Evolutionary conservation across 2,888 invertebrate species (phyloP).

Genomic region (Morpho achilles): DNA sequence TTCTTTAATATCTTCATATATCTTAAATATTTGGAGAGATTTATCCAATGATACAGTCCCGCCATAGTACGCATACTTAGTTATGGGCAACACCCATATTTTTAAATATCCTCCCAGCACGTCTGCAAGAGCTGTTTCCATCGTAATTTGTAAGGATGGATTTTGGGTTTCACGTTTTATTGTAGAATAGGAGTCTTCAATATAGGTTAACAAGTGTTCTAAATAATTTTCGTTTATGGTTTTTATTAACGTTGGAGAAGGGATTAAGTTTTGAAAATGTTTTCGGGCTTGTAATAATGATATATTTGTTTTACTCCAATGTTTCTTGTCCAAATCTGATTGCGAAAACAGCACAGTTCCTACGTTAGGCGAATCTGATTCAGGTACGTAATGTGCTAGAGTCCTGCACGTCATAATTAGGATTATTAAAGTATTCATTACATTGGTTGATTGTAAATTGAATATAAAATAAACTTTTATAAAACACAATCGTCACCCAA

Average conservation of each 20-base stretch:
- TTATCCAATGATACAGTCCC: constrained; percentile 78
- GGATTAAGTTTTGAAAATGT: constrained; percentile 51
- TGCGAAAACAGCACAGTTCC: constrained; percentile 56
- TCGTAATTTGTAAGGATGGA: constrained; percentile 35
- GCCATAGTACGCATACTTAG: constrained; percentile 81
- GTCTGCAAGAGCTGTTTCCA: constrained; percentile 67
- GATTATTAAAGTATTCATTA: constrained; percentile 18
- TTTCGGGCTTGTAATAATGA: constrained; percentile 47
- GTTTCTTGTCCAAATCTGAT: constrained; percentile 37
- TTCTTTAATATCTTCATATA: constrained; percentile 78
- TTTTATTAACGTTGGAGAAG: constrained; percentile 39
- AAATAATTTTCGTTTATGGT: constrained; percentile 45
- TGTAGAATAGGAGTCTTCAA: constrained; percentile 40
- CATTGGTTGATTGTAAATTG: constrained; percentile 32
- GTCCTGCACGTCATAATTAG: constrained; percentile 25
- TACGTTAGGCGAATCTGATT: constrained; percentile 41
- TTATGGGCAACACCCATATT: constrained; percentile 78
- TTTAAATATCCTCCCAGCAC: constrained; percentile 81
- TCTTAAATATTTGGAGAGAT: constrained; percentile 72
- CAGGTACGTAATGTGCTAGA: constrained; percentile 16
- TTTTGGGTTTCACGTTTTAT: constrained; percentile 43
- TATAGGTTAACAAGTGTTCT: constrained; percentile 43
- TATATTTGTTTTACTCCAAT: constrained; percentile 45
- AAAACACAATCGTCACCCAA: constrained; percentile 34
- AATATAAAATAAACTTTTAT: constrained; percentile 50